phyloP scores from a whole-genome alignment of 2,888 invertebrate genomes.

The Ornithoptera priamus region DNA sequence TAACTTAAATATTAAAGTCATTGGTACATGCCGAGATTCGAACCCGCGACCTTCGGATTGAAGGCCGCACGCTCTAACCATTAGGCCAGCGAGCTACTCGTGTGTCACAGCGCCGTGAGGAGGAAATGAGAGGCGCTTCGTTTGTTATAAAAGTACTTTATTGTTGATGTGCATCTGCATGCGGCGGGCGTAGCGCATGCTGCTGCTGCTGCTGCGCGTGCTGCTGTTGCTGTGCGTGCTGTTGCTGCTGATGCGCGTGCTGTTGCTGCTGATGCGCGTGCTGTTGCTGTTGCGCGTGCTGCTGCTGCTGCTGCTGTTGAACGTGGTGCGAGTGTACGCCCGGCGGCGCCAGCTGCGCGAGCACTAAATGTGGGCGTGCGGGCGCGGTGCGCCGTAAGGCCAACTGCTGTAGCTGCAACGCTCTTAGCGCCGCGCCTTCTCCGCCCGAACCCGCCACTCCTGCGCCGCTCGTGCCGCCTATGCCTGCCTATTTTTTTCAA shows the following conservation, averaged over 20 bases:
- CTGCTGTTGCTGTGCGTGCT: constrained; percentile 49
- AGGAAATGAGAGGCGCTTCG: too few species aligned
- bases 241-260: constrained; percentile 30
- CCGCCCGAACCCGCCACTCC: constrained; percentile 19
- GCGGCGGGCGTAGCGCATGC: constrained; percentile 10
- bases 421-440: constrained; percentile 41
- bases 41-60: too few species aligned
- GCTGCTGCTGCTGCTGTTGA: constrained; percentile 43
- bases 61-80: too few species aligned
- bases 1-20: too few species aligned
- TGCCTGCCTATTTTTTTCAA: background rate
- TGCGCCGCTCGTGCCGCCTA: constrained; percentile 41
- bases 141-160: background rate
- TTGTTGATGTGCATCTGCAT: constrained; percentile 1
- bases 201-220: constrained; percentile 51
- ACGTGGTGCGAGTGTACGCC: constrained; percentile 37
- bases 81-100: too few species aligned
- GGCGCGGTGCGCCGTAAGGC: constrained; percentile 54
- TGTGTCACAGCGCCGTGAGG: too few species aligned
- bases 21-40: too few species aligned
- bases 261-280: constrained; percentile 44
- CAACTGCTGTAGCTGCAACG: constrained; percentile 82
- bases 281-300: constrained; percentile 48
- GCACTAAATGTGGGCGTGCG: constrained; percentile 52
- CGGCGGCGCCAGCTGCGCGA: constrained; percentile 56